These are phyloP conservation scores for Callocephalon fimbriatum DNA, from an alignment of 2,113 vertebrate genomes.

Conservation along the genomic window DNA sequence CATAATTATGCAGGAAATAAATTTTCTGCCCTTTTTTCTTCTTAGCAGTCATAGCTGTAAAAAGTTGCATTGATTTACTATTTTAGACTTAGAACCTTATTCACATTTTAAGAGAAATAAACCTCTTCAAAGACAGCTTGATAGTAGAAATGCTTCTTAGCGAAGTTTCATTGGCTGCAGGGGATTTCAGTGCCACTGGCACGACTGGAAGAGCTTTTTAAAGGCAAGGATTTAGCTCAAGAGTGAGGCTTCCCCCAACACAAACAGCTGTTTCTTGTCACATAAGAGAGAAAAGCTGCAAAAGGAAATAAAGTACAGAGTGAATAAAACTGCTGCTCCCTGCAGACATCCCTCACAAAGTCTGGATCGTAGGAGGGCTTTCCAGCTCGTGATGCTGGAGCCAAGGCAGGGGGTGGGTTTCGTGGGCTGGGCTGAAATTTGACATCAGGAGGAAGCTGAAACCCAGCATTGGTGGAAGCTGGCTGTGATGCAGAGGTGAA, in stretches of 20 bases:
- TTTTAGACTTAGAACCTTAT: not conserved
- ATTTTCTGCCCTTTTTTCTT: not conserved
- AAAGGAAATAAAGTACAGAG: not conserved
- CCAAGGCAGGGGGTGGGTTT: not conserved
- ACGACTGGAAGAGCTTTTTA: not conserved
- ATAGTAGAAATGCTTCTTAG: not conserved
- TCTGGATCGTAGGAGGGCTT: not conserved
- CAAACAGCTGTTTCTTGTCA: not conserved
- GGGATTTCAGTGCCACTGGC: not conserved
- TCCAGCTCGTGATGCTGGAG: not conserved
- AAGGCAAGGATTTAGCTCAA: not conserved
- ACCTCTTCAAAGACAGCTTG: not conserved
- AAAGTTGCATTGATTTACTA: not conserved
- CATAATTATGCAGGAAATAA: not conserved
- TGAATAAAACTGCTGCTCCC: not conserved
- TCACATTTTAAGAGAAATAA: not conserved
- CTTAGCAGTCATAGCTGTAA: not conserved
- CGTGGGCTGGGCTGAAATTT: not conserved
- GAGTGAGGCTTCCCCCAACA: not conserved
- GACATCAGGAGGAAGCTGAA: not conserved
- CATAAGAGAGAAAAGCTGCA: not conserved
- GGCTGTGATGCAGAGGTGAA: constrained; percentile 30
- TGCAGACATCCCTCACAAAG: not conserved
- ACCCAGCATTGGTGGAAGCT: constrained; percentile 8
- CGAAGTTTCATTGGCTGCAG: not conserved